Evolutionary conservation across 2,113 vertebrate genomes (phyloP).

Genomic region (Heterochromis multidens): DNA sequence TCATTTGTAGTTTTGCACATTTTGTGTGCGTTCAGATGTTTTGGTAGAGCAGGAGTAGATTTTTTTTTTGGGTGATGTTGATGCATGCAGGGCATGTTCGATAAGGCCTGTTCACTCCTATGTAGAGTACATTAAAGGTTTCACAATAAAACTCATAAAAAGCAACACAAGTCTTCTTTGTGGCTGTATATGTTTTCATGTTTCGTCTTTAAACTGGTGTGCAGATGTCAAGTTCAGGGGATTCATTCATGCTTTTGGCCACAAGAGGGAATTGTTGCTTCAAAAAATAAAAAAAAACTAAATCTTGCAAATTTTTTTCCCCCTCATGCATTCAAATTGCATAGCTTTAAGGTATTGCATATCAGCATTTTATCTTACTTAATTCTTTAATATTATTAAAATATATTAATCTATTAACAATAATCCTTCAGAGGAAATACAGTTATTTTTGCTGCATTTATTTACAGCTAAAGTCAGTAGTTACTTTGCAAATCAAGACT

Average conservation of each 20-base stretch:
- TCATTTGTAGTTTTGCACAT: conserved; percentile 52
- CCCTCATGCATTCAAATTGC: not conserved
- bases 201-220: not conserved
- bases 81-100: conserved; percentile 73
- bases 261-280: conserved; percentile 38
- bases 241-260: conserved; percentile 1
- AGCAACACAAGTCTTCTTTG: not conserved
- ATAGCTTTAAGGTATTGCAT: not conserved
- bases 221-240: not conserved
- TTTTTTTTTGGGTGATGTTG: conserved; percentile 1
- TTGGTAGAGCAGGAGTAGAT: conserved; percentile 21
- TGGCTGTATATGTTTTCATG: not conserved
- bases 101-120: conserved; percentile 53
- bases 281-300: not conserved
- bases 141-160: conserved; percentile 65
- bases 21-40: conserved; percentile 20
- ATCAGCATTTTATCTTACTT: not conserved
- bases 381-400: not conserved
- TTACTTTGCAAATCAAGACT: not conserved
- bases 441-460: not conserved
- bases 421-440: not conserved
- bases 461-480: not conserved
- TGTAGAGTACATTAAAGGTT: conserved; percentile 38
- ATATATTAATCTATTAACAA: not conserved
- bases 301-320: not conserved